Evolutionary conservation across 2,888 invertebrate species (phyloP).

Genomic region (Lepidochrysops patricia): DNA sequence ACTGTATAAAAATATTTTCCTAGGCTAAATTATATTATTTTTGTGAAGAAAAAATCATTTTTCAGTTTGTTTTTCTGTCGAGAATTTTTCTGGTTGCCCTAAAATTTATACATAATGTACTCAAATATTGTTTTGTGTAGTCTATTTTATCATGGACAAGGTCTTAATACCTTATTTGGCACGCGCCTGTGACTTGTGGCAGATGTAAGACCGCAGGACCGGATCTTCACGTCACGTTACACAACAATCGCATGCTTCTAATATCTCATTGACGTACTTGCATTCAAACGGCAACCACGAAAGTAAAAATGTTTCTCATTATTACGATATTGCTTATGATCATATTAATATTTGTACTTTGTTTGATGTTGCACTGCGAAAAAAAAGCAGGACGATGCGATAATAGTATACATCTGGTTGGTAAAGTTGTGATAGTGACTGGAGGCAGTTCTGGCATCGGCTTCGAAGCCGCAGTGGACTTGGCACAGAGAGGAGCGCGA

Average conservation of each 20-base stretch:
- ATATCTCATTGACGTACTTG: background rate
- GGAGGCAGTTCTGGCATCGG: conserved; percentile 54
- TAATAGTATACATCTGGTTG: conserved; percentile 33
- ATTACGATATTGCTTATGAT: background rate
- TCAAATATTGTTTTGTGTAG: too few species aligned
- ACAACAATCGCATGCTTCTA: background rate
- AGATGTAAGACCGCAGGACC: background rate
- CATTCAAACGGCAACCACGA: background rate
- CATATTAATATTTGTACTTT: background rate
- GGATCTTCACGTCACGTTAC: background rate
- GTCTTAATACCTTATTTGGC: too few species aligned
- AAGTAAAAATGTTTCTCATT: background rate
- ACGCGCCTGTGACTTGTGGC: background rate
- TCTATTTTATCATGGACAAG: too few species aligned
- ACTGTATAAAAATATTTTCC: too few species aligned
- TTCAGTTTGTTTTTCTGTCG: too few species aligned
- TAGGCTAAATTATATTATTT: too few species aligned
- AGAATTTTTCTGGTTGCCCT: too few species aligned
- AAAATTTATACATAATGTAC: too few species aligned
- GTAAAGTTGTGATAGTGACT: conserved; percentile 41
- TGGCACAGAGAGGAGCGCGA: conserved; percentile 43
- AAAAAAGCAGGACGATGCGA: conserved; percentile 29
- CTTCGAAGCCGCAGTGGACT: conserved; percentile 42
- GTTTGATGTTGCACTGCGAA: conserved; percentile 25
- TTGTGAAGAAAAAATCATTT: background rate